Percentiles rank a stretch among this genome's conserved stretches.
phyloP scores from a whole-genome alignment of 2,888 invertebrate species.

The Corbicula japonica region DNA sequence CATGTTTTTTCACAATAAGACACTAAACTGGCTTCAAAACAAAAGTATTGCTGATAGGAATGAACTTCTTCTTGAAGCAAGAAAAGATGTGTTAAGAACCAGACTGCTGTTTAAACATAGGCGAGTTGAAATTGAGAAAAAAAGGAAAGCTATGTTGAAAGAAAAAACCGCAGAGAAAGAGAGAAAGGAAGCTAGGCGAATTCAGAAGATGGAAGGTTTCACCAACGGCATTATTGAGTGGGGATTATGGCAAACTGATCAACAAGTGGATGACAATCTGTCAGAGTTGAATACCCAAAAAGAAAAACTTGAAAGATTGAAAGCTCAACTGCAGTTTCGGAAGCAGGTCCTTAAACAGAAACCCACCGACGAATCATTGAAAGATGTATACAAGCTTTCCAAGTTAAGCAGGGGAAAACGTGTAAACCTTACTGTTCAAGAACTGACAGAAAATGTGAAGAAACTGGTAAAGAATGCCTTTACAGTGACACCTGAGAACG shows the following conservation, averaged over 20 bases:
- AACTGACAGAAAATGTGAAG: conserved; percentile 37
- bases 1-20: conserved; percentile 50
- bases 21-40: conserved; percentile 40
- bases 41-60: conserved; percentile 32
- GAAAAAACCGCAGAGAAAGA: conserved; percentile 36
- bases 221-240: conserved; percentile 39
- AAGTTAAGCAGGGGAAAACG: conserved; percentile 35
- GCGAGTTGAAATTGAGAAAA: conserved; percentile 44
- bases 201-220: conserved; percentile 27
- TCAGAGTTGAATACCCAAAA: conserved; percentile 34
- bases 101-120: conserved; percentile 39
- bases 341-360: conserved; percentile 38
- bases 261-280: conserved; percentile 44
- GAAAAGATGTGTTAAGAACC: conserved; percentile 28
- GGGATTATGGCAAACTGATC: conserved; percentile 59
- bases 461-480: conserved; percentile 33
- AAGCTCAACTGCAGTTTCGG: conserved; percentile 46
- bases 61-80: conserved; percentile 15
- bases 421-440: conserved; percentile 24
- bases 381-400: conserved; percentile 20
- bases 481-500: background rate
- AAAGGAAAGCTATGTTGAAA: conserved; percentile 32
- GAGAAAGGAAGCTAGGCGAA: conserved; percentile 24
- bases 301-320: conserved; percentile 33
- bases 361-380: conserved; percentile 11